phyloP scores from a whole-genome alignment of 2,797 vertebrate species.

The Distichodus sexfasciatus region DNA sequence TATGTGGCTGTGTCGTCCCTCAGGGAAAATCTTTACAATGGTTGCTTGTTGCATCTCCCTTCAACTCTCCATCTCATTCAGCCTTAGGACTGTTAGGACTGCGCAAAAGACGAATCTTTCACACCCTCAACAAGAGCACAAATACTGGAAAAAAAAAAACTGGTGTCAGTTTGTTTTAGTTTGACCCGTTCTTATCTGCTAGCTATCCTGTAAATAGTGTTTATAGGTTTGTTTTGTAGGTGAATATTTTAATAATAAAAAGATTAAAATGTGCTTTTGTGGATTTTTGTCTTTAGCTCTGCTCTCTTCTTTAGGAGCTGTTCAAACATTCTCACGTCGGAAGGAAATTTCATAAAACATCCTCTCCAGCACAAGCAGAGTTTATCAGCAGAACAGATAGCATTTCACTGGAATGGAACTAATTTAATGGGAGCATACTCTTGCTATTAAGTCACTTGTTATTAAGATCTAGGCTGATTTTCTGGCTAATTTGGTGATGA shows the following conservation, averaged over 20 bases:
- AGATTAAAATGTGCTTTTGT: constrained; percentile 58
- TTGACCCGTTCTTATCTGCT: constrained; percentile 63
- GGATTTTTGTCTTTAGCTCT: constrained; percentile 19
- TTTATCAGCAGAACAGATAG: too few species aligned
- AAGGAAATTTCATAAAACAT: too few species aligned
- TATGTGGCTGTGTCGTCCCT: constrained; percentile 70
- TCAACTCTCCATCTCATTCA: constrained; percentile 26
- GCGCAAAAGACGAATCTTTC: neutral
- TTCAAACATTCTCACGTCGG: too few species aligned
- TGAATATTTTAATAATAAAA: constrained; percentile 87
- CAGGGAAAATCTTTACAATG: constrained; percentile 61
- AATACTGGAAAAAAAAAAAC: constrained; percentile 34
- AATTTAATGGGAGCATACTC: too few species aligned
- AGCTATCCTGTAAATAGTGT: constrained; percentile 79
- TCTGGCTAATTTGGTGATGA: too few species aligned
- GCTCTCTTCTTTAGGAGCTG: neutral
- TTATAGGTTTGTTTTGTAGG: constrained; percentile 81
- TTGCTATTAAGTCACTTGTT: too few species aligned
- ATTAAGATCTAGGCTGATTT: too few species aligned
- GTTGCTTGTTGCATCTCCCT: constrained; percentile 46
- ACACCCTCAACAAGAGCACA: constrained; percentile 8
- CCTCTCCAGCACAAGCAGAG: too few species aligned
- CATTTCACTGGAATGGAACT: too few species aligned
- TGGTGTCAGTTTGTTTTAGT: constrained; percentile 53
- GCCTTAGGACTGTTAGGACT: constrained; percentile 22